Evolutionary conservation across 2,888 invertebrate genomes (phyloP).

Genomic region (Apodemia duryi): DNA sequence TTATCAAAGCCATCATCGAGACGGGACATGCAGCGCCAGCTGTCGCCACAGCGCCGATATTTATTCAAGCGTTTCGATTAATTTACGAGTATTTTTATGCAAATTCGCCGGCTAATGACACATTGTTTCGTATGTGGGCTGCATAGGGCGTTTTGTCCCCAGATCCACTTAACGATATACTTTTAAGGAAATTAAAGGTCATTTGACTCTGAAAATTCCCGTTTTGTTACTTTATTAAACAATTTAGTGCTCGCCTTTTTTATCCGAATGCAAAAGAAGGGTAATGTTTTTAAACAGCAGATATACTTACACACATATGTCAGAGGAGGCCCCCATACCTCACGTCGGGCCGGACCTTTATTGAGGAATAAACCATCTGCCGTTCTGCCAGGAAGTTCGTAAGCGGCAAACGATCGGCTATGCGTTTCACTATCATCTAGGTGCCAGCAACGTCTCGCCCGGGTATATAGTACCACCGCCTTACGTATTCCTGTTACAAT

Average conservation of each 20-base stretch:
- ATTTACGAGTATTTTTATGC: constrained; percentile 42
- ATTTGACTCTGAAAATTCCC: neutral
- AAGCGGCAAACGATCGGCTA: too few species aligned
- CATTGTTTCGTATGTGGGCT: constrained; percentile 32
- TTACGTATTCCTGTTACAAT: too few species aligned
- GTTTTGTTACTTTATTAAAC: neutral
- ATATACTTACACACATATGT: too few species aligned
- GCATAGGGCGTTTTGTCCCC: constrained; percentile 25
- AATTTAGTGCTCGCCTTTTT: neutral
- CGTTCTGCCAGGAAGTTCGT: too few species aligned
- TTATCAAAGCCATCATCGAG: constrained; percentile 1
- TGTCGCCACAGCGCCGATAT: constrained; percentile 32
- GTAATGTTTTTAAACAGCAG: too few species aligned
- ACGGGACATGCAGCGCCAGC: constrained; percentile 26
- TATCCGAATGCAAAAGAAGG: too few species aligned
- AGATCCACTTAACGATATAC: constrained; percentile 14
- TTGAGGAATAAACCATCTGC: too few species aligned
- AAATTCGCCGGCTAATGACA: constrained; percentile 48
- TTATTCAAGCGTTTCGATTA: constrained; percentile 27
- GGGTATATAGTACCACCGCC: too few species aligned
- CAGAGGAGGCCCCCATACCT: too few species aligned
- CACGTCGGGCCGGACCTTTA: too few species aligned
- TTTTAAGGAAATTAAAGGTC: constrained; percentile 2
- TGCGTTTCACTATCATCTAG: too few species aligned
- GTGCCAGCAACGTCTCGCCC: too few species aligned